These are phyloP conservation scores for Panopea generosa DNA, from an alignment of 2,888 invertebrate genomes.

Conservation along the genomic window DNA sequence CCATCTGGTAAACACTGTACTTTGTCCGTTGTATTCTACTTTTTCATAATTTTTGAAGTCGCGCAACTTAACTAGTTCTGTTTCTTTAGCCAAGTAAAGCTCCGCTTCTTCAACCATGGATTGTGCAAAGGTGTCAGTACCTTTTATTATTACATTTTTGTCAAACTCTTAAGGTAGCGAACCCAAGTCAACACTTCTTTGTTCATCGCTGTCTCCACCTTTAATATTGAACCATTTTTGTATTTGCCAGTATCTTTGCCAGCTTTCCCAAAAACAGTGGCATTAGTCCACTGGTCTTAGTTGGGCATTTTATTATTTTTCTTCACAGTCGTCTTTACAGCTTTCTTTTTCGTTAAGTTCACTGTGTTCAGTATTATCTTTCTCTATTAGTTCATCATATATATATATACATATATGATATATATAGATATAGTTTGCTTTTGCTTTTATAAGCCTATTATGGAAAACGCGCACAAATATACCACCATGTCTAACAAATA, in stretches of 20 bases:
- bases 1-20: slow-evolving; percentile 35
- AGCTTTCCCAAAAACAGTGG: slow-evolving; percentile 35
- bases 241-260: slow-evolving; percentile 47
- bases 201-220: slow-evolving; percentile 16
- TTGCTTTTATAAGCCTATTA: slow-evolving; percentile 45
- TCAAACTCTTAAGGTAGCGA: neutral
- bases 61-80: slow-evolving; percentile 42
- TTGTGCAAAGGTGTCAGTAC: neutral
- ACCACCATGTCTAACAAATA: slow-evolving; percentile 65
- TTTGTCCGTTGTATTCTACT: slow-evolving; percentile 26
- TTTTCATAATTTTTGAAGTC: slow-evolving; percentile 46
- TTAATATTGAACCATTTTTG: slow-evolving; percentile 45
- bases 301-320: slow-evolving; percentile 18
- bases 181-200: slow-evolving; percentile 3
- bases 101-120: neutral
- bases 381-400: neutral
- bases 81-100: slow-evolving; percentile 26
- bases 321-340: neutral
- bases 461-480: slow-evolving; percentile 66
- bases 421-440: too few species aligned
- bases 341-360: neutral
- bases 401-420: too few species aligned
- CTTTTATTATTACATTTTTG: neutral
- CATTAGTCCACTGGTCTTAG: slow-evolving; percentile 31
- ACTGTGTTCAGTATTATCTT: neutral